These are phyloP conservation scores for Corythucha ciliata DNA, from an alignment of 2,888 invertebrate genomes.

Conservation along the genomic window DNA sequence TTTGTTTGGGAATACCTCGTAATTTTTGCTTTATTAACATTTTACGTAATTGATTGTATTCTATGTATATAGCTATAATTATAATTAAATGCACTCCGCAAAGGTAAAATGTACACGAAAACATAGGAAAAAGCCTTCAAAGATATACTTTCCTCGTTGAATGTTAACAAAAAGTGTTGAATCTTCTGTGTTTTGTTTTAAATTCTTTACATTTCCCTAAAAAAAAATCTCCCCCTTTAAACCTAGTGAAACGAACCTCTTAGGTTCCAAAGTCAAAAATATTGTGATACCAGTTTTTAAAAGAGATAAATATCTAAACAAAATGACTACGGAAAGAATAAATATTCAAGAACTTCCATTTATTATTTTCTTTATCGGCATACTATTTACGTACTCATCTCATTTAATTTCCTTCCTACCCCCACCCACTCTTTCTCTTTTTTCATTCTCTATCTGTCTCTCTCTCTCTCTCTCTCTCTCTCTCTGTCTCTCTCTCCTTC, in stretches of 20 bases:
- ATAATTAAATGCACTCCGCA: neutral
- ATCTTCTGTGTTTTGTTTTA: too few species aligned
- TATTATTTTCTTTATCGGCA: constrained; percentile 20
- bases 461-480: constrained; percentile 26
- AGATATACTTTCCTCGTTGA: constrained; percentile 14
- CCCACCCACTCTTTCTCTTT: constrained; percentile 2
- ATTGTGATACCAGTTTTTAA: constrained; percentile 35
- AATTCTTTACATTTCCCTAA: too few species aligned
- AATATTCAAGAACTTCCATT: neutral
- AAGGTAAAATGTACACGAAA: neutral
- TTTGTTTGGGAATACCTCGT: too few species aligned
- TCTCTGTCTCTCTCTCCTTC: constrained; percentile 18
- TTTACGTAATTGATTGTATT: too few species aligned
- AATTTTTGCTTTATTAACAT: too few species aligned
- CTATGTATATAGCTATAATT: neutral
- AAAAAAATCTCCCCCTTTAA: too few species aligned
- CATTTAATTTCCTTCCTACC: constrained; percentile 4
- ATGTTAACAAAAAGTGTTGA: too few species aligned
- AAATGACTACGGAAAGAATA: constrained; percentile 1
- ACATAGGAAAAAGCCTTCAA: constrained; percentile 11
- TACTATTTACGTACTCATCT: constrained; percentile 8
- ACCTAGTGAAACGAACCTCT: too few species aligned
- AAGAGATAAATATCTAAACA: constrained; percentile 27
- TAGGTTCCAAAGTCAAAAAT: constrained; percentile 33
- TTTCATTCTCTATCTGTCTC: constrained; percentile 20